Conservation (phyloP, 2,888 invertebrate species). For the Eulithis testata region DNA sequence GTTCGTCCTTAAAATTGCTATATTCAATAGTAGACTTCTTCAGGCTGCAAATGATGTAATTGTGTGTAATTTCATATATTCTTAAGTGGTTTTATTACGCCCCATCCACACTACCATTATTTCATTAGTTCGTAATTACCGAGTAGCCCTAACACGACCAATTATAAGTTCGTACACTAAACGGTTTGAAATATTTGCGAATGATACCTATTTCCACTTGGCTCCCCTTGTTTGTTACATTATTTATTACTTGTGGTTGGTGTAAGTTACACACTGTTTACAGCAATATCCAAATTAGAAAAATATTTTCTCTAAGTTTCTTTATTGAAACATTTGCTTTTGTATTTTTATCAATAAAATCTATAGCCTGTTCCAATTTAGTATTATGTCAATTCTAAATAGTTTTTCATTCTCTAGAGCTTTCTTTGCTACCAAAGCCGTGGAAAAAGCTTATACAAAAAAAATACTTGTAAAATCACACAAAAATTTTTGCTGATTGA, state of each 20-base stretch:
- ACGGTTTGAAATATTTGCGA: slow-evolving; percentile 22
- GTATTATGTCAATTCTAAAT: too few relatives aligned
- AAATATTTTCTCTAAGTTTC: too few relatives aligned
- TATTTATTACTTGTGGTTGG: neutral
- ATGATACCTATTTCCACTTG: slow-evolving; percentile 10
- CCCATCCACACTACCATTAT: slow-evolving; percentile 3
- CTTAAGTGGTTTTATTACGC: neutral
- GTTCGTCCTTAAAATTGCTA: too few relatives aligned
- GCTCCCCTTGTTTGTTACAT: neutral
- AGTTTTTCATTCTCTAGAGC: too few relatives aligned
- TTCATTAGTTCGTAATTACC: slow-evolving; percentile 5
- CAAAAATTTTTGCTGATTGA: neutral
- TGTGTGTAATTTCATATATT: too few relatives aligned
- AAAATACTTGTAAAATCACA: neutral
- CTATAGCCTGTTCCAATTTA: too few relatives aligned
- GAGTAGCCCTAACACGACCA: slow-evolving; percentile 6
- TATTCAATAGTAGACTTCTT: neutral
- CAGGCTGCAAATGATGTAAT: neutral
- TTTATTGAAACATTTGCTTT: too few relatives aligned
- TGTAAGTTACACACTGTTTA: neutral
- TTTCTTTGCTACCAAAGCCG: too few relatives aligned
- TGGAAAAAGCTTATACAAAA: too few relatives aligned
- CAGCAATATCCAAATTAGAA: neutral
- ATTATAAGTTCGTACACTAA: slow-evolving; percentile 23
- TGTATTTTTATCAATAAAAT: too few relatives aligned